These are phyloP conservation scores for Drosophila sp. DNA, from an alignment of 1,140 invertebrate genomes.

Conservation along the genomic window DNA sequence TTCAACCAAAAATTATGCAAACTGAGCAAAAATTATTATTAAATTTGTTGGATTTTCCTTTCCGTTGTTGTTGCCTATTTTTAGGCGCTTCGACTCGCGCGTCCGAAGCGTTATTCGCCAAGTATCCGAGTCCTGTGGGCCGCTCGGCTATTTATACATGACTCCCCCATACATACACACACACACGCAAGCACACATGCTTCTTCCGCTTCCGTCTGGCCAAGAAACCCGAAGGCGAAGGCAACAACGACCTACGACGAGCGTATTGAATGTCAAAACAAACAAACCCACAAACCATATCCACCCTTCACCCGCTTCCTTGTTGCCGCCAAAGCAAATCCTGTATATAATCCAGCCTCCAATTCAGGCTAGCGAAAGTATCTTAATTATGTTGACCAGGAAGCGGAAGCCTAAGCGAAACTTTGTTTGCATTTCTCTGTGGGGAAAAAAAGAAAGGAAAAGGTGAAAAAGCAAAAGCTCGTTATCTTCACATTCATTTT, in stretches of 20 bases:
- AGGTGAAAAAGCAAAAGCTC: slow-evolving; percentile 13
- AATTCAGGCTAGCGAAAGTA: slow-evolving; percentile 61
- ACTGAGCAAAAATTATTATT: slow-evolving; percentile 33
- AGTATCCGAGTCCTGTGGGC: slow-evolving; percentile 61
- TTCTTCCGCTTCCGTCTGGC: slow-evolving; percentile 51
- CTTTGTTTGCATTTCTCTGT: slow-evolving; percentile 31
- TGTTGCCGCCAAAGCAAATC: slow-evolving; percentile 15
- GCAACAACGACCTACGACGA: slow-evolving; percentile 29
- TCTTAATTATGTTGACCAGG: slow-evolving; percentile 77
- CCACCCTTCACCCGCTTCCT: neutral
- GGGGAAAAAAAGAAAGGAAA: slow-evolving; percentile 17
- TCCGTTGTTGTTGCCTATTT: slow-evolving; percentile 35
- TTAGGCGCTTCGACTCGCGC: slow-evolving; percentile 34
- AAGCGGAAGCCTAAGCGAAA: slow-evolving; percentile 62
- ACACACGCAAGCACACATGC: slow-evolving; percentile 30
- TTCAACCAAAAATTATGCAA: slow-evolving; percentile 8
- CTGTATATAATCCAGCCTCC: slow-evolving; percentile 38
- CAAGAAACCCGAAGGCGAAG: slow-evolving; percentile 30
- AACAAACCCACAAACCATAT: slow-evolving; percentile 25
- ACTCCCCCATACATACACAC: slow-evolving; percentile 15
- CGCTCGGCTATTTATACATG: slow-evolving; percentile 67
- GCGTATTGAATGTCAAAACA: slow-evolving; percentile 67
- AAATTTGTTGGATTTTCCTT: slow-evolving; percentile 2
- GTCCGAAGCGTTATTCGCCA: slow-evolving; percentile 43
- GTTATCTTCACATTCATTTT: neutral